Conservation (phyloP, 2,888 invertebrate species). For the Adineta ricciae region DNA sequence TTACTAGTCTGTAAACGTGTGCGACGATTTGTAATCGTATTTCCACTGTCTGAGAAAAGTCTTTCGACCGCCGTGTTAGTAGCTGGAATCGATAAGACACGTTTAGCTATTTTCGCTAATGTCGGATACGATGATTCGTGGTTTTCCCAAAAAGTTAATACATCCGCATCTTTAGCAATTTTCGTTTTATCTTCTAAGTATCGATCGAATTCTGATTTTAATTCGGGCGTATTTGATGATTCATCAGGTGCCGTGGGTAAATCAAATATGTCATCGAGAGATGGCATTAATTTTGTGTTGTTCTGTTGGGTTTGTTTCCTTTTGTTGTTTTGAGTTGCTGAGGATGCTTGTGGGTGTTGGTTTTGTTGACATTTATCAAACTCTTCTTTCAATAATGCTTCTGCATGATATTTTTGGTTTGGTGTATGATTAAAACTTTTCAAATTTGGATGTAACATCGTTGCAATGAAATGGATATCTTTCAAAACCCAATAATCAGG, state of each 20-base stretch:
- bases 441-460: not conserved
- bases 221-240: not conserved
- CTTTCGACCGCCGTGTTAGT: not conserved
- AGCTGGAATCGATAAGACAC: not conserved
- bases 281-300: not conserved
- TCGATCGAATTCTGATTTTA: not conserved
- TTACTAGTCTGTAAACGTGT: not conserved
- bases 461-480: not conserved
- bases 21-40: not conserved
- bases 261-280: not conserved
- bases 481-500: not conserved
- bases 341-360: not conserved
- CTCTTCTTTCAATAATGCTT: not conserved
- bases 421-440: conserved; percentile 3
- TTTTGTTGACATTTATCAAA: no score
- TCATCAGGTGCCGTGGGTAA: not conserved
- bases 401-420: not conserved
- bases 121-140: not conserved
- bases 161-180: not conserved
- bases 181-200: not conserved
- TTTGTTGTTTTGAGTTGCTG: not conserved
- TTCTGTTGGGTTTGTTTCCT: not conserved
- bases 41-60: not conserved
- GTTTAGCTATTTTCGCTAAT: not conserved
- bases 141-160: not conserved